Base-by-base conservation (phyloP, 92 coral and sea anemone species). In the Metridium senile region DNA sequence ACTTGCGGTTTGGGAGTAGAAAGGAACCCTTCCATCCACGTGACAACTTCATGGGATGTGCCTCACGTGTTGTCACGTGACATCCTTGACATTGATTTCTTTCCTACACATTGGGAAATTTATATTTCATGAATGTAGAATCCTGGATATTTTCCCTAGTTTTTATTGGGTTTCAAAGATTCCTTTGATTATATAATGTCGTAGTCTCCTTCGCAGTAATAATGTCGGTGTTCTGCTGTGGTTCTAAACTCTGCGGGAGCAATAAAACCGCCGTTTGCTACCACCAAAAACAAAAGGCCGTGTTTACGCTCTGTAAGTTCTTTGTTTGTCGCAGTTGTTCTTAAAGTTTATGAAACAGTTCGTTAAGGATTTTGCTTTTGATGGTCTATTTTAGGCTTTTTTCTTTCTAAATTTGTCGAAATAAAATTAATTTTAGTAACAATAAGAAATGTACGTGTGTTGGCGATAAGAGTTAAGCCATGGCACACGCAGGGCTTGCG, bases 51-150 rank as follows among this genome's bases (percentile, higher is more conserved):
- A 3, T 54, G 61, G 61, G 26, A 59, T 26, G 31, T 4, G 8
- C 22, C 10, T 26, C 65, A 59, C 65, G 65, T 26, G 65, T 59
- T 21, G 29, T 59, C 65, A 59, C 65, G 32, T 59, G 65, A 59
- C 65, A 22, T 17, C 31, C 10, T 22, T 22, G 3, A 7, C 13
- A 6, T 19, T 4, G 52, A 8, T 45, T 45, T 8, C 9, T 54
- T 54, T 22, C 23, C 26, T 54, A 22, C 22, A 45, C n/a, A n/a
- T n/a, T n/a, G n/a, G n/a, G n/a, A n/a, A n/a, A n/a, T n/a, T n/a
- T n/a, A n/a, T n/a, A n/a, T n/a, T n/a, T n/a, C n/a, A n/a, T n/a
- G n/a, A n/a, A n/a, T n/a, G n/a, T n/a, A n/a, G n/a, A n/a, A n/a
- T n/a, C n/a, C n/a, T n/a, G n/a, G n/a, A n/a, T n/a, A n/a, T n/a